Evolutionary conservation across 2,888 invertebrate species (phyloP), one percentile per base, ranked within the genome.

Genomic region (Sepioteuthis lessoniana): DNA sequence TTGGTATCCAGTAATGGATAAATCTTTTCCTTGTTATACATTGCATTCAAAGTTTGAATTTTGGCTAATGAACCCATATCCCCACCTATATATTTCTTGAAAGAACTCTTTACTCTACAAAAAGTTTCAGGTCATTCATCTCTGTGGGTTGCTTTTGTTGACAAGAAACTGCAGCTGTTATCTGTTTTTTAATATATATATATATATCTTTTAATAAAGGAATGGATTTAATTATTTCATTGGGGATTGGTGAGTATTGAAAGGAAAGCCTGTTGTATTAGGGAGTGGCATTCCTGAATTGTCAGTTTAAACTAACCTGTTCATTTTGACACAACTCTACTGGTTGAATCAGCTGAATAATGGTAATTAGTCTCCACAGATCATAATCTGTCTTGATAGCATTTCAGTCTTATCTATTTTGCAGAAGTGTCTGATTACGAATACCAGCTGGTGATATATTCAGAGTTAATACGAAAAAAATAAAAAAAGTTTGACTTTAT

Each of bases 241-340:
- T 76, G 76, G 76, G 76, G 76, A 76, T 8, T 76, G 76, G n/a
- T n/a, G 16, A 76, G 25, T 76, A n/a, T 76, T 76, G 76, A 76
- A 76, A 76, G 76, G n/a, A 16, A 31, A 60, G 60, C 60, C 60
- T 60, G 16, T 76, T n/a, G 76, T 76, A n/a, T 76, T 76, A 76
- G 76, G 76, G n/a, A 76, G 76, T n/a, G 76, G 76, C 76, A 76
- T 76, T 76, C 35, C 76, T 76, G n/a, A n/a, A 76, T 76, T 76
- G n/a, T 76, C n/a, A n/a, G 16, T 16, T 76, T 76, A 16, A 35
- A 76, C 76, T n/a, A 76, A 76, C 76, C n/a, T 76, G 76, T 35
- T 35, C 76, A n/a, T 76, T 35, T n/a, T 76, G n/a, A 35, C 35
- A 35, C n/a, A 35, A 35, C 76, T 76, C 35, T 76, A 35, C 35